A percentile compares a stretch with the other conserved stretches of the same genome.
phyloP scores from a whole-genome alignment of 2,797 vertebrate genomes.

The Threskiornis aethiopicus region DNA sequence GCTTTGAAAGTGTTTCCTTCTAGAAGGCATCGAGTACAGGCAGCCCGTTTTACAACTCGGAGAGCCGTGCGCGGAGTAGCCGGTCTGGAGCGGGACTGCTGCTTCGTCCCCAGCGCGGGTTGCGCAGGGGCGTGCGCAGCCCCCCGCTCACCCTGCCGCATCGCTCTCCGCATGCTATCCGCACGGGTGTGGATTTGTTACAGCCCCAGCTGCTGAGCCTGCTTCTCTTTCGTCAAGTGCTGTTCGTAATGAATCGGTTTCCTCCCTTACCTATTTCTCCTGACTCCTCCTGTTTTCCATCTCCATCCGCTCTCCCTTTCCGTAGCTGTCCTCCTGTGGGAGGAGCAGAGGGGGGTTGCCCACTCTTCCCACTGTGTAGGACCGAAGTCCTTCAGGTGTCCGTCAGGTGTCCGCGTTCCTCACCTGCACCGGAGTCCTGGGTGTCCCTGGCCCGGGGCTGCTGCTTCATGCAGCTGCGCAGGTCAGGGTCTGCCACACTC shows the following conservation, averaged over 20 bases:
- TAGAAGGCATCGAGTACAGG: background rate
- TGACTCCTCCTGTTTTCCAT: background rate
- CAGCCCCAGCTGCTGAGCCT: background rate
- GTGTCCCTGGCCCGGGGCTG: background rate
- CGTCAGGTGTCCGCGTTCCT: fast-evolving
- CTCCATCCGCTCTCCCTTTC: background rate
- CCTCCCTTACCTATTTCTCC: background rate
- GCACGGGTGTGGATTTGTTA: fast-evolving
- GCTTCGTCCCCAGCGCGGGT: fast-evolving
- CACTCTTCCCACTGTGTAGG: fast-evolving
- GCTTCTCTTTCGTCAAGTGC: background rate
- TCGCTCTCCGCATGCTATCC: fast-evolving
- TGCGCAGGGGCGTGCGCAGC: fast-evolving
- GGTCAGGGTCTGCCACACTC: background rate
- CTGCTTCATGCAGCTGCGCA: background rate
- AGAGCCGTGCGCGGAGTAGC: fast-evolving
- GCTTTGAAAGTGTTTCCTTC: background rate
- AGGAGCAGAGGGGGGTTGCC: background rate
- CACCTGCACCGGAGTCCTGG: background rate
- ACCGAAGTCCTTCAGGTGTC: background rate
- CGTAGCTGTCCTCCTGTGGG: fast-evolving
- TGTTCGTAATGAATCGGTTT: background rate
- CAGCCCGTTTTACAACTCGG: fast-evolving
- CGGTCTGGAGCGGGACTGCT: fast-evolving
- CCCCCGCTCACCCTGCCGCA: fast-evolving